phyloP scores from a whole-genome alignment of 2,797 vertebrate species.

The Distichodus sexfasciatus region DNA sequence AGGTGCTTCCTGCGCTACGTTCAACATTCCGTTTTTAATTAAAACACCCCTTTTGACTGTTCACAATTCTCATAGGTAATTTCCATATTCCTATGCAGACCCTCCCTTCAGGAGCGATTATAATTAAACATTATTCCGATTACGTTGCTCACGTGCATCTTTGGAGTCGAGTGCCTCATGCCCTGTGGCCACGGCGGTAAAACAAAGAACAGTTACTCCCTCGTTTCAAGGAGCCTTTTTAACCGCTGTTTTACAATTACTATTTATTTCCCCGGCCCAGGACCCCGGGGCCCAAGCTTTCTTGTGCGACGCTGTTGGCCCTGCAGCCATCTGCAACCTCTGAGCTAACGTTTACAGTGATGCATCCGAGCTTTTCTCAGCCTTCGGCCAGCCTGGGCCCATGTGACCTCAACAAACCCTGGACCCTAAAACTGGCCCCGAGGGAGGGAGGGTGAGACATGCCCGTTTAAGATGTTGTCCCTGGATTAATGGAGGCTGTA shows the following conservation, averaged over 20 bases:
- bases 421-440: slow-evolving; percentile 22
- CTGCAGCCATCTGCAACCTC: slow-evolving; percentile 28
- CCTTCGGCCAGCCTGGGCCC: slow-evolving; percentile 14
- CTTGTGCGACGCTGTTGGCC: slow-evolving; percentile 1
- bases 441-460: slow-evolving; percentile 28
- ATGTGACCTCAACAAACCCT: slow-evolving; percentile 26
- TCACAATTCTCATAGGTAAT: slow-evolving; percentile 47
- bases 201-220: slow-evolving; percentile 35
- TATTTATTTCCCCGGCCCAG: slow-evolving; percentile 36
- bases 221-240: slow-evolving; percentile 37
- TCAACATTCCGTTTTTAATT: slow-evolving; percentile 43
- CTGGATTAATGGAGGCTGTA: slow-evolving; percentile 40
- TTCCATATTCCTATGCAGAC: slow-evolving; percentile 31
- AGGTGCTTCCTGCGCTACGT: slow-evolving; percentile 5
- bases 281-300: slow-evolving; percentile 1
- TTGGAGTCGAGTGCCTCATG: slow-evolving; percentile 27
- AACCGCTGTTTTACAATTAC: slow-evolving; percentile 50
- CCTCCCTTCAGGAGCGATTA: slow-evolving; percentile 40
- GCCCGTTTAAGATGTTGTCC: slow-evolving; percentile 35
- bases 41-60: slow-evolving; percentile 44
- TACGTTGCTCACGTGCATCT: slow-evolving; percentile 46
- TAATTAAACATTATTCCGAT: slow-evolving; percentile 52
- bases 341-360: slow-evolving; percentile 37
- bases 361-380: slow-evolving; percentile 5
- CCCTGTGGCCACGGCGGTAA: slow-evolving; percentile 31